Percentiles rank a stretch among this genome's conserved stretches.
Evolutionary conservation across 92 coral and sea anemone genomes (phyloP).

Genomic region (Zoanthus solanderi): DNA sequence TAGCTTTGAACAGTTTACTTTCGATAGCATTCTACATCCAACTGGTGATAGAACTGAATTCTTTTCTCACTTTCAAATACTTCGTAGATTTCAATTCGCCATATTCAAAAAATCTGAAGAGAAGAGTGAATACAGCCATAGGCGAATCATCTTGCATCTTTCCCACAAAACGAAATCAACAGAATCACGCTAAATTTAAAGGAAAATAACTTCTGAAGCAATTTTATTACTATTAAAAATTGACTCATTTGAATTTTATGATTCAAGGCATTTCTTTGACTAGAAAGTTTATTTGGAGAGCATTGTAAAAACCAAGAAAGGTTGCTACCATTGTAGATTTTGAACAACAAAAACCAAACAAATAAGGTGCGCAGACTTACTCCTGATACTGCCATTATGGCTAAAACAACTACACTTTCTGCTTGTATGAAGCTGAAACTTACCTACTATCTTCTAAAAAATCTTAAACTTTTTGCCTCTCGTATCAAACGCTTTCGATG

Average conservation of each 20-base stretch:
- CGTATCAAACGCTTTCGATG: background rate
- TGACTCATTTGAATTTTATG: background rate
- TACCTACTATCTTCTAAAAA: background rate
- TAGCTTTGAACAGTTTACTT: background rate
- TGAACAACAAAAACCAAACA: conserved; percentile 92
- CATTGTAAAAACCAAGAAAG: conserved; percentile 31
- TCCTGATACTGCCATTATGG: background rate
- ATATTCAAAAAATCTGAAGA: background rate
- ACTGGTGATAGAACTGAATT: background rate
- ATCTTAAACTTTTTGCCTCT: background rate
- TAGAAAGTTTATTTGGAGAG: background rate
- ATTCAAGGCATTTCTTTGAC: background rate
- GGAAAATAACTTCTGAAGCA: background rate
- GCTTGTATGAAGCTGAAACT: background rate
- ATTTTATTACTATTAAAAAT: background rate
- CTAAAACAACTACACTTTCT: background rate
- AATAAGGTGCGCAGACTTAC: conserved; percentile 40
- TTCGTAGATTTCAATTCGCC: background rate
- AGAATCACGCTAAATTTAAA: conserved; percentile 7
- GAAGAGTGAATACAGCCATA: background rate
- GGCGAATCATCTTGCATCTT: background rate
- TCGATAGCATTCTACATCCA: background rate
- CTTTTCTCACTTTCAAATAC: background rate
- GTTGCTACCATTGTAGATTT: conserved; percentile 75
- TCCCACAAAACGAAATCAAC: background rate